Base-by-base conservation (phyloP, 1,140 invertebrate species). In the Drosophila insularis region DNA sequence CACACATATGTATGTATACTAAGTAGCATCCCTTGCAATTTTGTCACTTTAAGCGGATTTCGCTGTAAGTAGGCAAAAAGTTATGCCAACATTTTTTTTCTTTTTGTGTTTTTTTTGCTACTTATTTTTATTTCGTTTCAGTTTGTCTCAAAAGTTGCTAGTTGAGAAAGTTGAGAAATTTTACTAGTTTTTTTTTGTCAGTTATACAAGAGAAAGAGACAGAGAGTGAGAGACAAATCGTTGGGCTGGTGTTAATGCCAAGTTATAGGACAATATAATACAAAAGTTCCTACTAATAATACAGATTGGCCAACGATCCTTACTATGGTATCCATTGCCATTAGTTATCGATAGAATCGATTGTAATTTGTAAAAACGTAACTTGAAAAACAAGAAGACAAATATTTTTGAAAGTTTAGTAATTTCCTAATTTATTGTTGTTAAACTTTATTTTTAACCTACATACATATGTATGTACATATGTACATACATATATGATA, bases 41-140 rank as follows among this genome's bases (percentile, higher is more conserved):
- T 67, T 69, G 74, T 71, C 78, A 85, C 71, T 78, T 78, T 81
- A 78, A 78, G 71, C 68, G 60, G 74, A 78, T 87, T 81, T 78
- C 35, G 53, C 65, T 64, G 39, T 74, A 78, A 76, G 80, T 68
- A 75, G 27, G 46, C 63, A 43, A 46, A 73, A 77, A 85, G 81
- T 71, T 79, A 74, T 61, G 66, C 60, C 40, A 74, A 68, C 46
- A 19, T 14, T 73, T 78, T 60, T 56, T 35, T 17, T 35, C n/a
- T 32, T 19, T n/a, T 32, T 21, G 17, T 21, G 55, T 23, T 55
- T 27, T 13, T 11, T 11, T 14, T 63, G 1, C 17, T 21, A 59
- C 8, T 50, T 21, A 46, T 17, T 17, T 50, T 50, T 37, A 59
- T 32, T 59, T 59, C 10, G 60, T 17, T 54, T 60, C 43, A 43